Conservation (phyloP, 2,113 vertebrate genomes). For the Labrus mixtus region DNA sequence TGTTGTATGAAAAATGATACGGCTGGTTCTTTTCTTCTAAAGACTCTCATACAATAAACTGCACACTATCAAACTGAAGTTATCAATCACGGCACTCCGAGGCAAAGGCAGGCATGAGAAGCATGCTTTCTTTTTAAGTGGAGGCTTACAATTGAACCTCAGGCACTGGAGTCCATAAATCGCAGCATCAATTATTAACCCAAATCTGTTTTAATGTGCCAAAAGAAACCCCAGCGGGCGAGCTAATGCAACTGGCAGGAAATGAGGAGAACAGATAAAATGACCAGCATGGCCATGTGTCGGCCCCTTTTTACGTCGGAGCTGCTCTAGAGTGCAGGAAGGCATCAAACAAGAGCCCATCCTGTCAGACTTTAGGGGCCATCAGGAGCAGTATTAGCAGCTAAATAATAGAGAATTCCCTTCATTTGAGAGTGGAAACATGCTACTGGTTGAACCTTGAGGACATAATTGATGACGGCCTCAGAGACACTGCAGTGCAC, state of each 20-base stretch:
- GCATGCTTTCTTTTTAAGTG: constrained; percentile 80
- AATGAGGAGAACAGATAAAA: constrained; percentile 73
- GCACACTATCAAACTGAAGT: constrained; percentile 56
- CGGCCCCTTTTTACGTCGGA: constrained; percentile 33
- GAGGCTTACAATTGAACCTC: constrained; percentile 76
- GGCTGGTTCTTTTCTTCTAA: constrained; percentile 45
- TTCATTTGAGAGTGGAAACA: constrained; percentile 65
- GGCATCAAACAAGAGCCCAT: constrained; percentile 57
- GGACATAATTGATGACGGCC: constrained; percentile 59
- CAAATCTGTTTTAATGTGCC: constrained; percentile 84
- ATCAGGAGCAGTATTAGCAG: constrained; percentile 60
- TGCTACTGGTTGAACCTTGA: constrained; percentile 25
- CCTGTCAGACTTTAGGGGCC: constrained; percentile 54
- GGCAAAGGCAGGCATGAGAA: constrained; percentile 59
- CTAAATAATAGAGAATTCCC: constrained; percentile 73
- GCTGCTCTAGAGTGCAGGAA: constrained; percentile 69
- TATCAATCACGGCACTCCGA: constrained; percentile 71
- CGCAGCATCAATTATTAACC: constrained; percentile 82
- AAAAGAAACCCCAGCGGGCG: constrained; percentile 76
- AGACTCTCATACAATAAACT: constrained; percentile 63
- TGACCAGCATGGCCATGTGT: constrained; percentile 67
- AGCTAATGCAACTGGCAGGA: constrained; percentile 82
- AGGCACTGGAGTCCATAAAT: constrained; percentile 81
- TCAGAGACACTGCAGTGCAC: constrained; percentile 8
- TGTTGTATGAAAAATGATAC: constrained; percentile 62